Base-by-base conservation (phyloP, 2,113 vertebrate species). In the Uropsilus gracilis region DNA sequence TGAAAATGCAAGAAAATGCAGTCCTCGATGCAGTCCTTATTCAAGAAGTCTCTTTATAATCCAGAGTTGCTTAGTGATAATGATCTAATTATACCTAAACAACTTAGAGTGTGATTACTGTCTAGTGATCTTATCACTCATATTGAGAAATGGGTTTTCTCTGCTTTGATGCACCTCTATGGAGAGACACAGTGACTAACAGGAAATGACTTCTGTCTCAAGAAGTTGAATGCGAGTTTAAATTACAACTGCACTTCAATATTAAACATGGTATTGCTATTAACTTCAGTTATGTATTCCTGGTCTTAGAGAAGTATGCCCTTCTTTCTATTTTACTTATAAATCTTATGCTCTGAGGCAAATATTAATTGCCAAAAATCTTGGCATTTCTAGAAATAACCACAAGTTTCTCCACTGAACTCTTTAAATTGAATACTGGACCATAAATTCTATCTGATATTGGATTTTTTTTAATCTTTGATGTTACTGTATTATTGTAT, bases 341-440 rank as follows among this genome's bases (percentile, higher is more conserved):
- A 80, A 76, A 16, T 30, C 57, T 73, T 86, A 10, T 18, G 78
- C 39, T 69, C 87, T 90, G 46, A 95, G 12, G 63, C 12, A 91
- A 24, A 37, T 44, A 8, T 32, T 44, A 3, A 69, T 46, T n/a
- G n/a, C n/a, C 6, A 44, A 86, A 92, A 69, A 16, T 24, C 7
- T 16, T 93, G 34, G 76, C 64, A 91, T 83, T 63, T 88, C 44
- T 69, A 83, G 61, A 86, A 32, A 81, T 50, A 24, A 68, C 30
- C 9, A 75, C 24, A n/a, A 37, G 64, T 48, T 88, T 80, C 85
- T 72, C 12, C 57, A 39, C 50, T 28, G 91, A 66, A 89, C 5
- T 66, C 84, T 86, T 94, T 50, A 90, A 95, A 83, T 32, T 39
- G 90, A 81, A 87, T 34, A 87, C 12, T 4, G 46, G 10, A 46